These are phyloP conservation scores for Eilema griseolum DNA, from an alignment of 2,888 invertebrate genomes.

Conservation along the genomic window DNA sequence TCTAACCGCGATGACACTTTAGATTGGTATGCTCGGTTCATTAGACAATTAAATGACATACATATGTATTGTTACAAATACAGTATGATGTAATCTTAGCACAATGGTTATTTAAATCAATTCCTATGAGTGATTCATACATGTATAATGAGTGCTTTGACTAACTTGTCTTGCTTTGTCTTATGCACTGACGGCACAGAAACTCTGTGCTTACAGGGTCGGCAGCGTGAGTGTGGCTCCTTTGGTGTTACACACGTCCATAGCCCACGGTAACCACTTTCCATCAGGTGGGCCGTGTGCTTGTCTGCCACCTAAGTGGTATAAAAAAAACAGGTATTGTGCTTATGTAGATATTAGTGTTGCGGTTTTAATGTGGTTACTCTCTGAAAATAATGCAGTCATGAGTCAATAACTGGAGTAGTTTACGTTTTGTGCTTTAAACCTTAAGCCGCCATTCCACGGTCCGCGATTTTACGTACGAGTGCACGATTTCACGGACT, in stretches of 20 bases:
- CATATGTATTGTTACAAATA: background rate
- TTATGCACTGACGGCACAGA: too few relatives aligned
- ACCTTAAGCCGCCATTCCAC: too few relatives aligned
- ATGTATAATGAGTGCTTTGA: background rate
- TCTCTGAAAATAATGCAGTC: background rate
- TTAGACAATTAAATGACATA: slow-evolving; percentile 7
- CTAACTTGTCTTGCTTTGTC: too few relatives aligned
- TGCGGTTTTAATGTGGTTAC: background rate
- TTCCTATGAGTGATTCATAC: background rate
- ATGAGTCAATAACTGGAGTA: too few relatives aligned
- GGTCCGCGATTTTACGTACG: too few relatives aligned
- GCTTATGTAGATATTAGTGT: background rate
- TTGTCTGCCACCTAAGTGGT: too few relatives aligned
- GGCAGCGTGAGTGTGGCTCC: too few relatives aligned
- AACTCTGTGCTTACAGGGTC: too few relatives aligned
- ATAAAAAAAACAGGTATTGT: background rate
- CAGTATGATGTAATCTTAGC: slow-evolving; percentile 5
- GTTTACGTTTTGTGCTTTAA: slow-evolving; percentile 1
- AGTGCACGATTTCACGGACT: too few relatives aligned
- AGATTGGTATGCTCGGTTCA: background rate
- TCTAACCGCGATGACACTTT: background rate
- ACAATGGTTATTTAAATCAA: slow-evolving; percentile 15
- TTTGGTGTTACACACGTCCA: too few relatives aligned
- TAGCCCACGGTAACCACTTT: too few relatives aligned
- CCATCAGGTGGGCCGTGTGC: too few relatives aligned